Evolutionary conservation across 30 jellyfish, hydroid and myxozoan species (phyloP), one percentile per base, ranked within the genome.

Genomic region (Cassiopea andromeda): DNA sequence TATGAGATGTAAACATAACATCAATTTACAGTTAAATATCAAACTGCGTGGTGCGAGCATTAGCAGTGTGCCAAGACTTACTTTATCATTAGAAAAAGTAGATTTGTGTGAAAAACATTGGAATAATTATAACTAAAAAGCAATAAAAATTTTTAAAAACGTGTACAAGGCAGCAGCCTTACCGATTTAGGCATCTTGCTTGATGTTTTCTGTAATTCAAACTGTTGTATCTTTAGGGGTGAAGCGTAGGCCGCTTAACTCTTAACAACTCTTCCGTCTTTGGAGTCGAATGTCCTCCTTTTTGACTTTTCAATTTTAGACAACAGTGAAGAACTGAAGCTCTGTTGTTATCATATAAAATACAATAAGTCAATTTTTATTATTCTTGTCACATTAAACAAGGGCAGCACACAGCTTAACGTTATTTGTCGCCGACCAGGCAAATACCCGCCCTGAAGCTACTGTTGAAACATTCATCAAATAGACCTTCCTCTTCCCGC

Each of bases 181-280:
- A 85, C 93, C 47, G 93, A 14, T 85, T 85, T 85, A 69, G 93
- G 93, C 93, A 85, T 85, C 27, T 85, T 85, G 79, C 10, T 54
- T 4, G 79, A 19, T 70, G 79, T 14, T 70, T 12, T 70, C 27
- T 27, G 38, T 10, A 54, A 54, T 3, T 54, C 79, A 14, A 43
- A 2, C 73, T 70, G 57, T 18, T 1, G 79, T 6, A 19, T 43
- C 15, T 70, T 27, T 14, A 3, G 79, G 4, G 27, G n/a, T 70
- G 79, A 70, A 70, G 69, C 58, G 54, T 71, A 44, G 86, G 86
- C 92, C 69, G 73, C 44, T 77, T 77, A 48, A 18, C n/a, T 43
- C 6, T 70, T 9, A 19, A 70, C 49, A 6, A 70, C 79, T 27
- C 79, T 70, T 70, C 79, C 79, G 49, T 70, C 79, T 70, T 18